Evolutionary conservation across 2,113 vertebrate genomes (phyloP).

Genomic region (Gavialis gangeticus): DNA sequence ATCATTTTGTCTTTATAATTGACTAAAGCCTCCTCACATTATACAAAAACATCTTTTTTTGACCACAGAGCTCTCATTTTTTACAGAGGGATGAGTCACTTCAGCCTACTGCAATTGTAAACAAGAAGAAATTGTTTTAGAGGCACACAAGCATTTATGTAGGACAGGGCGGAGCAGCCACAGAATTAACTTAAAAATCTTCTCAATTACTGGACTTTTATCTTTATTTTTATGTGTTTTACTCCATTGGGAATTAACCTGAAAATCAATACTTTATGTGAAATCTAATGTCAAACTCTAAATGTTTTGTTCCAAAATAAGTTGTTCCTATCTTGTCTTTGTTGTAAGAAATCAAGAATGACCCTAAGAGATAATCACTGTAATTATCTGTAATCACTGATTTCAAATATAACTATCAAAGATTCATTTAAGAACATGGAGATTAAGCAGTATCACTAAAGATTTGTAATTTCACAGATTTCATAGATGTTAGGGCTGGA

Average conservation of each 20-base stretch:
- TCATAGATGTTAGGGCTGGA: no score
- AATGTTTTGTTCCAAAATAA: background rate
- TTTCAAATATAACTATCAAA: background rate
- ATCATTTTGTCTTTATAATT: conserved; percentile 31
- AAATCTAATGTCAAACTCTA: background rate
- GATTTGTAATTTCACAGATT: no score
- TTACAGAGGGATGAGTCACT: conserved; percentile 35
- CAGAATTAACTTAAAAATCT: conserved; percentile 13
- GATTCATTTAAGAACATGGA: background rate
- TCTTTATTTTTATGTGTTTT: background rate
- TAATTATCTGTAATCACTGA: background rate
- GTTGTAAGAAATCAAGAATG: background rate
- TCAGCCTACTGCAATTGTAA: conserved; percentile 58
- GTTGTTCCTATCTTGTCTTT: background rate
- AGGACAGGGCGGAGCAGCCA: conserved; percentile 50
- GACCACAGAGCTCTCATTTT: conserved; percentile 37
- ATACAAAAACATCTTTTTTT: conserved; percentile 31
- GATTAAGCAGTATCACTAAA: background rate
- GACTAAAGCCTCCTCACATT: conserved; percentile 32
- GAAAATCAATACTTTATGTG: background rate
- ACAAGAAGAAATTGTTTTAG: conserved; percentile 66
- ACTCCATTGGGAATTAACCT: background rate
- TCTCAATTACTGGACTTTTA: background rate
- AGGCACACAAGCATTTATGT: conserved; percentile 35
- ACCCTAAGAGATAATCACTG: background rate